phyloP scores from a whole-genome alignment of 2,797 vertebrate genomes.

The Delichon dasypus region DNA sequence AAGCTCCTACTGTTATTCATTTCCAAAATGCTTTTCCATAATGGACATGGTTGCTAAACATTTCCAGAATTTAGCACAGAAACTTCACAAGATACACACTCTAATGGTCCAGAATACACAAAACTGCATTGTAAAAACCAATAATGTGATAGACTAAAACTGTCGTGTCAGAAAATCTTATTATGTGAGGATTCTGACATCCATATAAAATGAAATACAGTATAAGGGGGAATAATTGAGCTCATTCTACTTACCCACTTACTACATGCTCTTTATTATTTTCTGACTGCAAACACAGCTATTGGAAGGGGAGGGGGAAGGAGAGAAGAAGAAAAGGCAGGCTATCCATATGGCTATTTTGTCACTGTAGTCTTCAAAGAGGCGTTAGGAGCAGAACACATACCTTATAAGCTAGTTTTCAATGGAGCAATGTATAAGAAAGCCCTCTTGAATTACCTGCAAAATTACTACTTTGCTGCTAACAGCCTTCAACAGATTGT shows the following conservation, averaged over 20 bases:
- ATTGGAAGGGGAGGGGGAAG: not conserved
- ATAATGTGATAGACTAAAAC: not conserved
- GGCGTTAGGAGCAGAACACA: not conserved
- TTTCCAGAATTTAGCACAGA: conserved; percentile 15
- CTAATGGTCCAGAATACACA: not conserved
- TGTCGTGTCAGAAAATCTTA: conserved; percentile 6
- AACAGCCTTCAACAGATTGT: conserved; percentile 33
- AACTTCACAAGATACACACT: not conserved
- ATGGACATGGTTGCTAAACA: not conserved
- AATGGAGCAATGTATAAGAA: not conserved
- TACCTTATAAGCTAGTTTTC: not conserved
- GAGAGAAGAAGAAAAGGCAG: not conserved
- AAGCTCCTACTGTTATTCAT: not conserved
- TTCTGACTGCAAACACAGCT: conserved; percentile 23
- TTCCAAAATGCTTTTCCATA: conserved; percentile 30
- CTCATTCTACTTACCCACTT: not conserved
- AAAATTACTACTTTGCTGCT: conserved; percentile 49
- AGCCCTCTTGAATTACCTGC: conserved; percentile 11
- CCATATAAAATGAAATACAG: conserved; percentile 5
- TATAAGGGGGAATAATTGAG: conserved; percentile 11
- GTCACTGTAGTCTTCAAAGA: conserved; percentile 12
- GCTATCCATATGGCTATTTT: not conserved
- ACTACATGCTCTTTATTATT: not conserved
- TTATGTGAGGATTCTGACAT: conserved; percentile 22
- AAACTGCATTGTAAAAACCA: conserved; percentile 10